phyloP scores from a whole-genome alignment of 2,113 vertebrate genomes.

The Oreotrochilus melanogaster region DNA sequence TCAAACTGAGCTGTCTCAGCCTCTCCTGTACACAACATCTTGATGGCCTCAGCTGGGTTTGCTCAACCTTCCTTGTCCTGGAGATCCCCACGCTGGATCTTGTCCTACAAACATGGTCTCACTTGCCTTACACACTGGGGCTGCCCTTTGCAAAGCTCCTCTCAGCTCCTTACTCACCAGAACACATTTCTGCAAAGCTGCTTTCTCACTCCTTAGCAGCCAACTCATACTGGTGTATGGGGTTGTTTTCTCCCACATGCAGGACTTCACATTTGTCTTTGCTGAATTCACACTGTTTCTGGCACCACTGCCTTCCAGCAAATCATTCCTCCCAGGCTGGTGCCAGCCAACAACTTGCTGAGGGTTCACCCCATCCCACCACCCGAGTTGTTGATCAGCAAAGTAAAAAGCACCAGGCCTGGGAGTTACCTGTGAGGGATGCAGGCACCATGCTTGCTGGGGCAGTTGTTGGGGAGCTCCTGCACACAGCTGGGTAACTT shows the following conservation, averaged over 20 bases:
- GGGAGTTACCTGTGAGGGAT: not conserved
- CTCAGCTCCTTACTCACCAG: not conserved
- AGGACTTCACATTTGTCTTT: not conserved
- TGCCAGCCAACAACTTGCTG: not conserved
- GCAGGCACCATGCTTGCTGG: not conserved
- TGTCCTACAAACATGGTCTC: not conserved
- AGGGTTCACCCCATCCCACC: not conserved
- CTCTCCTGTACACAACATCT: not conserved
- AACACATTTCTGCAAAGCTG: not conserved
- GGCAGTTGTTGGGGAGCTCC: not conserved
- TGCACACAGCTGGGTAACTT: not conserved
- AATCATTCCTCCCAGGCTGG: not conserved
- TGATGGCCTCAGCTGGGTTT: rapidly evolving
- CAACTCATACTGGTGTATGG: not conserved
- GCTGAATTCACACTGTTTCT: not conserved
- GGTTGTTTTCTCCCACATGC: not conserved
- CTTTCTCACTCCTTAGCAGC: not conserved
- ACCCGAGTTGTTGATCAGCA: not conserved
- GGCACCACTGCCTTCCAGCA: not conserved
- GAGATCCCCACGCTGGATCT: not conserved
- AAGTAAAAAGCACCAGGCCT: not conserved
- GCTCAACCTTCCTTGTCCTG: not conserved
- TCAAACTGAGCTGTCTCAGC: not conserved
- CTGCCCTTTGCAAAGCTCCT: not conserved
- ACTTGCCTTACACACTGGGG: not conserved